Percentiles rank a stretch among this genome's conserved stretches.
phyloP scores from a whole-genome alignment of 2,888 invertebrate genomes.

The Cerastis leucographa region DNA sequence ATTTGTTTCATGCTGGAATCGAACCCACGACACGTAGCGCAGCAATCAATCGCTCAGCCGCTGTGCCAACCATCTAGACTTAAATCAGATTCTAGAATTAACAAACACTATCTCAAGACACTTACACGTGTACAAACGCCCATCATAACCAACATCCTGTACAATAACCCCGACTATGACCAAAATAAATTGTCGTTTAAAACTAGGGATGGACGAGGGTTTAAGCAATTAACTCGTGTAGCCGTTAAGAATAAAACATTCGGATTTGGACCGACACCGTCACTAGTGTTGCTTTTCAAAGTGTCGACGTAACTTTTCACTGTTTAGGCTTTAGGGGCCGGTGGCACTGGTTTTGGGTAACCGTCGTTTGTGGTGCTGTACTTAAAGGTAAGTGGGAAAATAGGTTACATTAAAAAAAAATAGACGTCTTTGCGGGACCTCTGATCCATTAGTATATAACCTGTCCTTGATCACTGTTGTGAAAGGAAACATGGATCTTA shows the following conservation, averaged over 20 bases:
- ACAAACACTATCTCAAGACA: neutral
- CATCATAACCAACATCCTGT: constrained; percentile 74
- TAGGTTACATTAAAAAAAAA: neutral
- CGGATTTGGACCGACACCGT: constrained; percentile 77
- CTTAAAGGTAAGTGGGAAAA: neutral
- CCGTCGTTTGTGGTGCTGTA: constrained; percentile 6
- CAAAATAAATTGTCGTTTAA: constrained; percentile 88
- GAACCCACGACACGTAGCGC: neutral
- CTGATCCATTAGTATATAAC: neutral
- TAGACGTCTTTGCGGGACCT: neutral
- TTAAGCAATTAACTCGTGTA: constrained; percentile 86
- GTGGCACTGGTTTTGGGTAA: constrained; percentile 42
- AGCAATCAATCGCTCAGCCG: neutral
- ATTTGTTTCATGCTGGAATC: neutral
- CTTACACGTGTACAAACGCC: constrained; percentile 7
- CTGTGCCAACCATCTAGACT: neutral
- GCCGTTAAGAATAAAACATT: constrained; percentile 88
- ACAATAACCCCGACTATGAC: constrained; percentile 73
- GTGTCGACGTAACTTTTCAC: constrained; percentile 70
- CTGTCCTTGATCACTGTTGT: neutral
- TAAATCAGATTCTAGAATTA: neutral
- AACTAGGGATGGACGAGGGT: constrained; percentile 88
- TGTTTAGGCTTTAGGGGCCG: constrained; percentile 56
- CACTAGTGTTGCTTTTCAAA: constrained; percentile 66
- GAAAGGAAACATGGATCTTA: too few relatives aligned